Evolutionary conservation across 2,113 vertebrate species (phyloP), one percentile per base, ranked within the genome.

Genomic region (Diadophis punctatus): DNA sequence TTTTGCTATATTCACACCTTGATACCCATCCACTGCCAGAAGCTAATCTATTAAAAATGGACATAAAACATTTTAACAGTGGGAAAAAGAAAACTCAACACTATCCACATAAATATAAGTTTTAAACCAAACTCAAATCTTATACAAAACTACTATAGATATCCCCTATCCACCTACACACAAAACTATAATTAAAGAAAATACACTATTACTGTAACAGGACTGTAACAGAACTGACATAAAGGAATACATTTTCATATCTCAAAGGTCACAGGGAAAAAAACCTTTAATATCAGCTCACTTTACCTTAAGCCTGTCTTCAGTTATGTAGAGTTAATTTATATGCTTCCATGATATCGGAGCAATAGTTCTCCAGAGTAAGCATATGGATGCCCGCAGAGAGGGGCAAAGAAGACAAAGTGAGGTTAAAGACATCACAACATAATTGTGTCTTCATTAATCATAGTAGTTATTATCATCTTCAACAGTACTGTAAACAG

Each of bases 21-120:
- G 4, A 16, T 34, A 20, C 3, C 22, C 68, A 7, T 23, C 92
- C 84, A n/a, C 4, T 93, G 23, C 10, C 88, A 93, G 63, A 34
- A 34, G 55, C 16, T 63, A 89, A 3, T 39, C 84, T 92, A 60
- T 84, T 60, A 86, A 5, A 88, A n/a, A 20, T 23, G 3, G 27
- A 63, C 9, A 84, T 55, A 91, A 94, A 39, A 88, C 48, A 4
- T 8, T 46, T 63, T 12, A 27, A 91, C 0, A 0, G 0, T 0
- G 63, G 14, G 14, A 46, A 18, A n/a, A 93, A 16, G 0, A 16
- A 53, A 1, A 1, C 48, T 52, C 12, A n/a, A 18, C 30, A 46
- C 80, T 52, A 90, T 52, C 30, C 20, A 52, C 43, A 74, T n/a
- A 80, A 90, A 34, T 49, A 34, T 90, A 52, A 12, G 43, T 84